Evolutionary conservation across 2,113 vertebrate genomes (phyloP).

Genomic region (Dolichotis patagonum): DNA sequence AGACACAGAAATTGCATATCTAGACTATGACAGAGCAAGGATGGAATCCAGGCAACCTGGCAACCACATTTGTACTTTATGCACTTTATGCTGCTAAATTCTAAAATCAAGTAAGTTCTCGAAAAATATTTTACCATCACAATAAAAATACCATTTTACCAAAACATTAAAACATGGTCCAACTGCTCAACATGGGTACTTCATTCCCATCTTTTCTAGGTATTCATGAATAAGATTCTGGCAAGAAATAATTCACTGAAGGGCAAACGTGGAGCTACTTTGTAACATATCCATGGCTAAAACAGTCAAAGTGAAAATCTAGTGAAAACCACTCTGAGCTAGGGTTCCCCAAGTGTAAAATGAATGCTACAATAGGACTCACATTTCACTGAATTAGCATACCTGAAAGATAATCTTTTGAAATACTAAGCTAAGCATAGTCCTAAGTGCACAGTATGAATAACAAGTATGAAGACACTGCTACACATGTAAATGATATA

Average conservation of each 20-base stretch:
- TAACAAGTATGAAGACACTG: not conserved
- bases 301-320: not conserved
- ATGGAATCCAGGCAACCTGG: not conserved
- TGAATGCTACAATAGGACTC: not conserved
- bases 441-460: not conserved
- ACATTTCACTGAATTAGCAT: not conserved
- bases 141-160: too few relatives aligned
- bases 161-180: not conserved
- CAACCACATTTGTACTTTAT: not conserved
- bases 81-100: not conserved
- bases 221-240: not conserved
- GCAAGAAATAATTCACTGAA: not conserved
- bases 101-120: not conserved
- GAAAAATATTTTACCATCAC: rapidly evolving
- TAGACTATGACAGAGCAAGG: not conserved
- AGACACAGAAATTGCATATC: not conserved
- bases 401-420: not conserved
- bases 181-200: not conserved
- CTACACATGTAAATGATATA: not conserved
- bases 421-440: not conserved
- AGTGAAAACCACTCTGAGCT: too few relatives aligned
- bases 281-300: not conserved
- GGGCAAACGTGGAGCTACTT: not conserved
- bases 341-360: not conserved
- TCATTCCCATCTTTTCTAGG: not conserved